Conservation (phyloP, 1,140 invertebrate species). For the Cardiocondyla obscurior region DNA sequence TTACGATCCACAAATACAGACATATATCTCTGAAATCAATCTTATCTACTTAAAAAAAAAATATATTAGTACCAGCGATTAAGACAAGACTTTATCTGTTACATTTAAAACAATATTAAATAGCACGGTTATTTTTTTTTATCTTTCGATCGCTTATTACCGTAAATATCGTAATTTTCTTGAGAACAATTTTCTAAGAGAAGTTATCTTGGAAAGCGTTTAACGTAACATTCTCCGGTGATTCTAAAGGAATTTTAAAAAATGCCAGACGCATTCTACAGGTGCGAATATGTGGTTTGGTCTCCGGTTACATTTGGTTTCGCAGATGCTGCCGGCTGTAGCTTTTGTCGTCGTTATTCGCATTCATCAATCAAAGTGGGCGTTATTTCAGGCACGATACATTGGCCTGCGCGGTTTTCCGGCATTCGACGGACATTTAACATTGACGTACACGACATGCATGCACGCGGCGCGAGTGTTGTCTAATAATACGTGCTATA, state of each 20-base stretch:
- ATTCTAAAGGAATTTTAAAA: neutral
- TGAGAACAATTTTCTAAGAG: neutral
- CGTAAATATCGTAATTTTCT: neutral
- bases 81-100: neutral
- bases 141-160: neutral
- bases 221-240: neutral
- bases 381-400: constrained; percentile 19
- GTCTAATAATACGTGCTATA: constrained; percentile 6
- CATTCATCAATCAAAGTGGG: constrained; percentile 46
- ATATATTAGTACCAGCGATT: neutral
- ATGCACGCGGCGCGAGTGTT: neutral
- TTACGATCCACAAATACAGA: neutral
- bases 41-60: neutral
- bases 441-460: constrained; percentile 5
- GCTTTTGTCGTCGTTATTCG: constrained; percentile 21
- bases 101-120: neutral
- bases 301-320: constrained; percentile 43
- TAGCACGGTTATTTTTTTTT: neutral
- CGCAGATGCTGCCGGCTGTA: neutral
- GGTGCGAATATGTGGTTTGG: neutral
- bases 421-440: constrained; percentile 39
- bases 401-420: constrained; percentile 22
- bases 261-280: neutral
- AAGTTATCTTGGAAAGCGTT: neutral
- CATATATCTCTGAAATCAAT: neutral